Evolutionary conservation across 2,113 vertebrate species (phyloP).

Genomic region (Zingel zingel): DNA sequence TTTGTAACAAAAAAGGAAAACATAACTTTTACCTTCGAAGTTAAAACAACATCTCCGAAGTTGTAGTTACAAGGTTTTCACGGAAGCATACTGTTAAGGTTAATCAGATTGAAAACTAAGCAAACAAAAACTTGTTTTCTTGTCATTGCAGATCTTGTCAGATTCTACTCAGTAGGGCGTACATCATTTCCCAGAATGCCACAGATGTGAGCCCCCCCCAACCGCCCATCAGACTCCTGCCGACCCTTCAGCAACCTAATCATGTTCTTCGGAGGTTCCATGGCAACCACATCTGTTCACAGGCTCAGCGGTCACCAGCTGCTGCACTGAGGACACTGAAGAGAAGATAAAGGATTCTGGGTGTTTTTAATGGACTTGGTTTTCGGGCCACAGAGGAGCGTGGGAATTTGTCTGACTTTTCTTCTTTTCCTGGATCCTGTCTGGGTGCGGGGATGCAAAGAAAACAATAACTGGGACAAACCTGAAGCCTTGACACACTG

Average conservation of each 20-base stretch:
- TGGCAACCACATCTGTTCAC: constrained; percentile 26
- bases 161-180: background rate
- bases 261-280: constrained; percentile 14
- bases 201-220: constrained; percentile 19
- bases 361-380: constrained; percentile 1
- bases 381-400: background rate
- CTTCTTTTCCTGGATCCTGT: background rate
- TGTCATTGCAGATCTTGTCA: constrained; percentile 38
- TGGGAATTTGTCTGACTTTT: background rate
- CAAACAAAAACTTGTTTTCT: background rate
- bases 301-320: background rate
- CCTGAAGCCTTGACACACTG: background rate
- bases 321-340: constrained; percentile 12
- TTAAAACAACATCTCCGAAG: too few species aligned
- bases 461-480: background rate
- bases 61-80: too few species aligned
- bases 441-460: background rate
- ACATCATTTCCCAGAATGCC: constrained; percentile 9
- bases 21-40: too few species aligned
- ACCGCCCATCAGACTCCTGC: background rate
- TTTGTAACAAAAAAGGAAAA: too few species aligned
- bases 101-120: background rate
- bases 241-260: background rate
- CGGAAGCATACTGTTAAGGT: too few species aligned
- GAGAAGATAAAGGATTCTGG: background rate